phyloP scores from a whole-genome alignment of 1,140 invertebrate species.

The Campodea augens region DNA sequence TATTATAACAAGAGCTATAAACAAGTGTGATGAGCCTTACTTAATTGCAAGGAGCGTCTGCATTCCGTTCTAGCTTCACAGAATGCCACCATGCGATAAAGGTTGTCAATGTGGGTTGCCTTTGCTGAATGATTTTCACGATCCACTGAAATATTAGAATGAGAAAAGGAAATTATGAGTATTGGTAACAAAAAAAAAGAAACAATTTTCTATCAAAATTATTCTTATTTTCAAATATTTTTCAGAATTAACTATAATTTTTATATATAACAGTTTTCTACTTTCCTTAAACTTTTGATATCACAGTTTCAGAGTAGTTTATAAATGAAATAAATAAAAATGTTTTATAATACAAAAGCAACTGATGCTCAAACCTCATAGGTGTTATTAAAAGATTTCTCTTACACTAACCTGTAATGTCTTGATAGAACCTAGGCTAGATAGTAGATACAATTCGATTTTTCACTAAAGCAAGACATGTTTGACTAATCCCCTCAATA shows the following conservation, averaged over 20 bases:
- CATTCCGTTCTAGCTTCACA: slow-evolving; percentile 86
- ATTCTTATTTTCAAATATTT: neutral
- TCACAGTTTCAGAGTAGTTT: neutral
- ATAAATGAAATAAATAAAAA: neutral
- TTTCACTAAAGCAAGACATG: too few relatives aligned
- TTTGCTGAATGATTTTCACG: slow-evolving; percentile 30
- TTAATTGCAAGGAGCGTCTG: slow-evolving; percentile 57
- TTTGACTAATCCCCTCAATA: too few relatives aligned
- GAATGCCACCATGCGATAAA: slow-evolving; percentile 70
- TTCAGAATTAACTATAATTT: neutral
- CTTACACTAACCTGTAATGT: too few relatives aligned
- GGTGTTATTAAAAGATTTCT: too few relatives aligned
- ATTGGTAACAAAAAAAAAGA: slow-evolving; percentile 1
- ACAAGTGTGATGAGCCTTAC: too few relatives aligned
- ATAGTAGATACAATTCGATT: too few relatives aligned
- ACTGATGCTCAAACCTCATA: too few relatives aligned
- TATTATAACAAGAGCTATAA: too few relatives aligned
- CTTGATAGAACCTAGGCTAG: too few relatives aligned
- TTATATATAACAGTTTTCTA: neutral
- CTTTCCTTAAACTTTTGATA: neutral
- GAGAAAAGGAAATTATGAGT: too few relatives aligned
- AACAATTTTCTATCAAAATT: neutral
- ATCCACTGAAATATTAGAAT: slow-evolving; percentile 22
- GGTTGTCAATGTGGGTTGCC: slow-evolving; percentile 67
- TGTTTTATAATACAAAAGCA: too few relatives aligned